These are phyloP conservation scores for Lycaena phlaeas DNA, from an alignment of 2,888 invertebrate genomes.

Conservation along the genomic window DNA sequence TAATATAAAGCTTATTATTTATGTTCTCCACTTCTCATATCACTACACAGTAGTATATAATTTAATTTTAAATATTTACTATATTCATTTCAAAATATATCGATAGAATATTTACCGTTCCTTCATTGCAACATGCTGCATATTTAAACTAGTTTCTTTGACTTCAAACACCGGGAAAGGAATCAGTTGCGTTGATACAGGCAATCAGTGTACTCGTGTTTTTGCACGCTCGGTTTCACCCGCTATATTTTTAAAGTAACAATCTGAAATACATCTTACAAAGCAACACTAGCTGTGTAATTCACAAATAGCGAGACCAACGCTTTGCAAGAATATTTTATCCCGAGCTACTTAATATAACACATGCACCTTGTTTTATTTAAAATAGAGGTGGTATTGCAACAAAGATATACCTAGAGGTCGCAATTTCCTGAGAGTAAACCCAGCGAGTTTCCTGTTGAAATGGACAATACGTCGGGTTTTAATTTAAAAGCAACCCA, in stretches of 20 bases:
- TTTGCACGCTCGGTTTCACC: conserved; percentile 2
- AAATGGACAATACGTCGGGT: conserved; percentile 32
- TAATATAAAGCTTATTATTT: too few species aligned
- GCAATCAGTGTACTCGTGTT: not conserved
- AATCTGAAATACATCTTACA: conserved; percentile 8
- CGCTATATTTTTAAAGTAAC: conserved; percentile 4
- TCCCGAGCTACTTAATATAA: conserved; percentile 7
- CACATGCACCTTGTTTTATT: not conserved
- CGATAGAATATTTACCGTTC: too few species aligned
- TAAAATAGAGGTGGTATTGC: conserved; percentile 11
- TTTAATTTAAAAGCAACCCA: conserved; percentile 35
- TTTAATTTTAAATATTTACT: too few species aligned
- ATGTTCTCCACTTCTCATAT: too few species aligned
- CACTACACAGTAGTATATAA: too few species aligned
- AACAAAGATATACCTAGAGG: conserved; percentile 16
- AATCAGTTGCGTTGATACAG: conserved; percentile 4
- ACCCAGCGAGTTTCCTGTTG: conserved; percentile 29
- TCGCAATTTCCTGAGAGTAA: conserved; percentile 44
- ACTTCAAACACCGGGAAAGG: not conserved
- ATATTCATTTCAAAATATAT: too few species aligned
- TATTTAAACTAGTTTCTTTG: not conserved
- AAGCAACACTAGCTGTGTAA: conserved; percentile 5
- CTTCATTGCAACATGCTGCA: too few species aligned
- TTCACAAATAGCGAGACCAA: not conserved
- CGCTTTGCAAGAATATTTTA: conserved; percentile 10